These are phyloP conservation scores for Trichonephila inaurata DNA, from an alignment of 1,140 invertebrate species.

Conservation along the genomic window DNA sequence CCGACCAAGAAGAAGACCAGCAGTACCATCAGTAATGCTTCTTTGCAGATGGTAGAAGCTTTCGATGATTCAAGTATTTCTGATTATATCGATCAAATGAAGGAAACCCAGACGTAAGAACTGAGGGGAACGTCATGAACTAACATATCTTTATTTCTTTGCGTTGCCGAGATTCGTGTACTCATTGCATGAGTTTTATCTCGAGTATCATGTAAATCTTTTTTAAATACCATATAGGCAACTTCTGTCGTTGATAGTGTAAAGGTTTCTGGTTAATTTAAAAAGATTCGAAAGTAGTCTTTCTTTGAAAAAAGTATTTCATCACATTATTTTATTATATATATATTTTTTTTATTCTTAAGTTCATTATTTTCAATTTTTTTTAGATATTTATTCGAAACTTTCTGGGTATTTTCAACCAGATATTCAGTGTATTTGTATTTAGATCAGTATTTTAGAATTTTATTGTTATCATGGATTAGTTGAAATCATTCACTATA, in stretches of 20 bases:
- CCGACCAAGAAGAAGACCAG: conserved; percentile 17
- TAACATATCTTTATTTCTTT: conserved; percentile 22
- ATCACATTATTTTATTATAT: too few species aligned
- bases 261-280: too few species aligned
- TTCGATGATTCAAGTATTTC: conserved; percentile 56
- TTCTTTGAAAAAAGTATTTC: too few species aligned
- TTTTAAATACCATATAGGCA: background rate
- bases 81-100: conserved; percentile 68
- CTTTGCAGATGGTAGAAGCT: conserved; percentile 10
- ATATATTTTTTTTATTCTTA: too few species aligned
- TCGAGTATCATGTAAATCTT: background rate
- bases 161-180: background rate
- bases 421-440: too few species aligned
- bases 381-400: too few species aligned
- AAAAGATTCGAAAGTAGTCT: too few species aligned
- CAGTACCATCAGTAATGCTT: conserved; percentile 59
- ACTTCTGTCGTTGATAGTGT: background rate
- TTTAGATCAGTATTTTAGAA: too few species aligned
- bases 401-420: too few species aligned
- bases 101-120: conserved; percentile 30
- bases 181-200: background rate
- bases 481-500: too few species aligned
- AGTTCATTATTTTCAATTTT: too few species aligned
- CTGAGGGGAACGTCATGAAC: background rate
- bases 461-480: too few species aligned